Conservation (phyloP, 2,888 invertebrate genomes). For the Synanthedon andrenaeformis region DNA sequence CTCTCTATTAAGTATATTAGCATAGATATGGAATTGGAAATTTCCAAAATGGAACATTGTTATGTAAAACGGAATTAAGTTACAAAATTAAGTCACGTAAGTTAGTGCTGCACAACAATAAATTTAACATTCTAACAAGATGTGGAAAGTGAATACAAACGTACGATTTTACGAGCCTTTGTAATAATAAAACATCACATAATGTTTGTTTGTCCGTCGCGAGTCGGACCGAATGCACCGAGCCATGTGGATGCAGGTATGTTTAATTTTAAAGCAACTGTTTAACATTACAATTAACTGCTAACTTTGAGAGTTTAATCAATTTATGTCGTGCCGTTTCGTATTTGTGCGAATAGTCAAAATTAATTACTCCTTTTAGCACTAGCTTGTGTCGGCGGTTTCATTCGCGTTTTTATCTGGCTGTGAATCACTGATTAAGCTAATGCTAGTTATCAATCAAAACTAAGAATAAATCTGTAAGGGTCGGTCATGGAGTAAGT, state of each 20-base stretch:
- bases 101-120: not conserved
- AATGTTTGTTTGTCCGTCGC: not conserved
- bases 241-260: not conserved
- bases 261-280: not conserved
- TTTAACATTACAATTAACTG: slow-evolving; percentile 1
- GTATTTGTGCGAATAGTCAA: not conserved
- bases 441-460: no score
- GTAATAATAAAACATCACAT: not conserved
- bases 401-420: no score
- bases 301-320: not conserved
- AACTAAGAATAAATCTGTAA: no score
- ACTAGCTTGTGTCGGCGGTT: no score
- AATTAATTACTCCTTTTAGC: no score
- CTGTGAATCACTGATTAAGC: no score
- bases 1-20: no score
- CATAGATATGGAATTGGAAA: no score
- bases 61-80: no score
- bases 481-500: no score
- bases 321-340: not conserved
- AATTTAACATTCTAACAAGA: not conserved
- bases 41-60: no score
- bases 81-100: no score
- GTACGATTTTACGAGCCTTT: not conserved
- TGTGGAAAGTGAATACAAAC: not conserved
- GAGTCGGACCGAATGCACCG: not conserved